These are phyloP conservation scores for Leucoraja ocellata DNA, from an alignment of 2,797 vertebrate genomes.

Conservation along the genomic window DNA sequence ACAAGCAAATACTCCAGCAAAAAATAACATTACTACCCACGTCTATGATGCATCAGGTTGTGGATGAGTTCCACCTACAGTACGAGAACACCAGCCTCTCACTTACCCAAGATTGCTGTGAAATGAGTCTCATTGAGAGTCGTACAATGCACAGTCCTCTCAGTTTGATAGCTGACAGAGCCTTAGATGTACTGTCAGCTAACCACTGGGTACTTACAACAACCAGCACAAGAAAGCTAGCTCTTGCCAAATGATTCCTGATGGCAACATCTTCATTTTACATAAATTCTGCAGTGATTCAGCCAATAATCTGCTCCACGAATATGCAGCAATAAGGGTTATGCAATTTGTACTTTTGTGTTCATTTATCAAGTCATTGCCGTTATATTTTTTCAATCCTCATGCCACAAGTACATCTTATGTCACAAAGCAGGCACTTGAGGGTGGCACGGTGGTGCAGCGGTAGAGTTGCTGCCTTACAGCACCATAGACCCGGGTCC, in stretches of 20 bases:
- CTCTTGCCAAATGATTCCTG: neutral
- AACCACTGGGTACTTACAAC: neutral
- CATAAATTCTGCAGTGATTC: neutral
- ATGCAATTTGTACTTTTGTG: neutral
- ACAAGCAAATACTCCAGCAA: neutral
- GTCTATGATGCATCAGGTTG: neutral
- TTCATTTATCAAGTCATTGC: neutral
- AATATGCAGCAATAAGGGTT: neutral
- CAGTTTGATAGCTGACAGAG: neutral
- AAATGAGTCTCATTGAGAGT: neutral
- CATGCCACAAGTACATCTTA: too few species aligned
- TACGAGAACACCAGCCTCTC: neutral
- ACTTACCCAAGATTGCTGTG: neutral
- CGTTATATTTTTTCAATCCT: neutral
- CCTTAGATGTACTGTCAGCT: neutral
- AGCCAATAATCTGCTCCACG: neutral
- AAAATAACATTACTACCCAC: neutral
- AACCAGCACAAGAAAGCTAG: neutral
- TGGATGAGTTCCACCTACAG: neutral
- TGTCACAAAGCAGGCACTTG: too few species aligned
- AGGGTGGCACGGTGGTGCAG: too few species aligned
- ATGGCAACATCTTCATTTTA: neutral
- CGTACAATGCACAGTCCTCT: neutral
- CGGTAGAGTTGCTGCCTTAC: too few species aligned
- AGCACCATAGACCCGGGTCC: too few species aligned